Conservation (phyloP, 2,888 invertebrate species). For the Schizaphis graminum region DNA sequence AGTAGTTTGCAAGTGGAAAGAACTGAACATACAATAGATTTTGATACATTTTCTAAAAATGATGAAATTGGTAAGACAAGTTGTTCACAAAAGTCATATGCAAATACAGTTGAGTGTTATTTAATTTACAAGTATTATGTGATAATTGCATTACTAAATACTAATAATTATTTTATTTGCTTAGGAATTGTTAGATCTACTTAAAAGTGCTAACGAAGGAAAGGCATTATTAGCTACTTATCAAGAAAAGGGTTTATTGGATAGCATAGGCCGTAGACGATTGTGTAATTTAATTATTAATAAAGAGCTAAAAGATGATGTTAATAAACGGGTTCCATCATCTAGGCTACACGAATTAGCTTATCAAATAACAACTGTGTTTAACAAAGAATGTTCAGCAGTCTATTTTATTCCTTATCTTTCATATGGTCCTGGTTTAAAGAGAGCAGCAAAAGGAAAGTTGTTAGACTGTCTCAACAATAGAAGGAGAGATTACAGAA, state of each 20-base stretch:
- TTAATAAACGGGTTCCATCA: neutral
- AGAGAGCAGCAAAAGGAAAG: slow-evolving; percentile 30
- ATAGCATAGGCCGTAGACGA: neutral
- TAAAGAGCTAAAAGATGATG: neutral
- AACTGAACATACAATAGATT: too few relatives aligned
- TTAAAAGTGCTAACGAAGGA: neutral
- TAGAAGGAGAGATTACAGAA: neutral
- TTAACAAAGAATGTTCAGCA: neutral
- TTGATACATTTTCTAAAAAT: too few relatives aligned
- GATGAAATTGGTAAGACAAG: too few relatives aligned
- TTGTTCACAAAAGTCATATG: too few relatives aligned
- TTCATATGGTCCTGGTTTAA: too few relatives aligned
- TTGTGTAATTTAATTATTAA: neutral
- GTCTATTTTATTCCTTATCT: neutral
- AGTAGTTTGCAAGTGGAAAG: too few relatives aligned
- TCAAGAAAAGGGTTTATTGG: neutral
- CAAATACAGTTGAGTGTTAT: too few relatives aligned
- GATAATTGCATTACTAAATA: neutral
- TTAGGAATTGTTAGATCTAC: neutral
- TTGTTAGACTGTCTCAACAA: neutral
- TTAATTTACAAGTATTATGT: too few relatives aligned
- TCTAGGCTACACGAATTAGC: slow-evolving; percentile 2
- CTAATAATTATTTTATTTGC: neutral
- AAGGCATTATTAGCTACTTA: neutral
- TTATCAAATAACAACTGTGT: neutral